Base-by-base conservation (phyloP, 2,797 vertebrate genomes). In the Enteromius radiatus region DNA sequence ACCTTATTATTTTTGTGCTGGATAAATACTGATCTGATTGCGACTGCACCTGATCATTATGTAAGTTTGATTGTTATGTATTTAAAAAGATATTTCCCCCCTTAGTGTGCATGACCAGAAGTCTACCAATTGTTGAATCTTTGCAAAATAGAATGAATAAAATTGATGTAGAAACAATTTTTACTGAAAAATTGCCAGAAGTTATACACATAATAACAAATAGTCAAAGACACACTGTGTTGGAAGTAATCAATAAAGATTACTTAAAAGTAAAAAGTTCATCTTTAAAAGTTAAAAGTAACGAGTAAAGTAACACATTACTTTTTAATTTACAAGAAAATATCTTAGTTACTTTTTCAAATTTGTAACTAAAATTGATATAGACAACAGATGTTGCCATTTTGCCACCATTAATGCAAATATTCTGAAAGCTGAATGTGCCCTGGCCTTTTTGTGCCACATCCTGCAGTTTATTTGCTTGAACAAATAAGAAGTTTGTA, bases 1-100 rank as follows among this genome's bases (percentile, higher is more conserved):
- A 45, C 23, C 23, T 81, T 49, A 43, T 59, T 43, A 73, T 43
- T 69, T 65, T 12, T n/a, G 14, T 54, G 8, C 31, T 4, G 1
- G 12, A 36, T 80, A 38, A 70, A 61, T 68, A 59, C 15, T 65
- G 28, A 26, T 61, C 52, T 38, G 54, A 59, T 65, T 77, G 56
- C 11, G 54, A 49, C 59, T 77, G 56, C 6, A 8, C 33, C 41
- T 33, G 59, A 77, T 31, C 63, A 33, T 54, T 74, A 41, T 75
- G 52, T 41, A 1, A 2, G 6, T 31, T 31, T 17, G 21, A 38
- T 38, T 75, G 14, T 4, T 74, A 1, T 43, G 11, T 28, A 63
- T 47, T 73, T 52, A 36, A 54, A 33, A 21, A 52, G 4, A 73
- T 54, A 52, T 14, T 12, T 1, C 47, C 47, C 28, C 28, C 10